Conservation (phyloP, 2,113 vertebrate species). For the Plestiodon gilberti region DNA sequence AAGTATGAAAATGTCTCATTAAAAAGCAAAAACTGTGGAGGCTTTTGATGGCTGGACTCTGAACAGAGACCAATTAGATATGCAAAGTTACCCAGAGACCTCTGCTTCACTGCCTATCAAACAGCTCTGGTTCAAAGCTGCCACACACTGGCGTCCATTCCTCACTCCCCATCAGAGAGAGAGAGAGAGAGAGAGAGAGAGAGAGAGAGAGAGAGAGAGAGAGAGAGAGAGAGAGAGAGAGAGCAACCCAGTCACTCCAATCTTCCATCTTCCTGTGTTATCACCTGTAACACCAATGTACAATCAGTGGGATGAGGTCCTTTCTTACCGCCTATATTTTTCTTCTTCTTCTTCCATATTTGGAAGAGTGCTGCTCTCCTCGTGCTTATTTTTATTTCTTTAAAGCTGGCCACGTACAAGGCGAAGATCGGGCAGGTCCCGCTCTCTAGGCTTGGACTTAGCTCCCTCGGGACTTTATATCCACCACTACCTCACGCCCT, state of each 20-base stretch:
- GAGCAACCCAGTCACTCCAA: background rate
- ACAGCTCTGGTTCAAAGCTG: background rate
- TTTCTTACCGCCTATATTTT: no score
- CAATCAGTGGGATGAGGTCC: no score
- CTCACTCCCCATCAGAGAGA: background rate
- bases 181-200: accelerated
- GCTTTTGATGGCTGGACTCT: slow-evolving; percentile 25
- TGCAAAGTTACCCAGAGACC: slow-evolving; percentile 27
- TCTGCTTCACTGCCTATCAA: background rate
- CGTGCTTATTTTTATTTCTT: no score
- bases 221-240: accelerated
- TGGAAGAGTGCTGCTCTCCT: no score
- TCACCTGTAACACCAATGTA: background rate
- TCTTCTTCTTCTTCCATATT: no score
- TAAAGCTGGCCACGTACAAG: no score
- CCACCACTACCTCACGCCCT: no score
- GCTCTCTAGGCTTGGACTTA: no score
- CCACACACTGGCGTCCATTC: accelerated
- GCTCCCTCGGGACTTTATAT: no score
- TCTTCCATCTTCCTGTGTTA: accelerated
- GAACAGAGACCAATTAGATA: slow-evolving; percentile 31
- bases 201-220: no score
- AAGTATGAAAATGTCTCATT: slow-evolving; percentile 47
- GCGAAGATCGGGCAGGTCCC: no score
- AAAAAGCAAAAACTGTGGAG: slow-evolving; percentile 20